Evolutionary conservation across 1,140 invertebrate species (phyloP).

Genomic region (Nasonia longicornis): DNA sequence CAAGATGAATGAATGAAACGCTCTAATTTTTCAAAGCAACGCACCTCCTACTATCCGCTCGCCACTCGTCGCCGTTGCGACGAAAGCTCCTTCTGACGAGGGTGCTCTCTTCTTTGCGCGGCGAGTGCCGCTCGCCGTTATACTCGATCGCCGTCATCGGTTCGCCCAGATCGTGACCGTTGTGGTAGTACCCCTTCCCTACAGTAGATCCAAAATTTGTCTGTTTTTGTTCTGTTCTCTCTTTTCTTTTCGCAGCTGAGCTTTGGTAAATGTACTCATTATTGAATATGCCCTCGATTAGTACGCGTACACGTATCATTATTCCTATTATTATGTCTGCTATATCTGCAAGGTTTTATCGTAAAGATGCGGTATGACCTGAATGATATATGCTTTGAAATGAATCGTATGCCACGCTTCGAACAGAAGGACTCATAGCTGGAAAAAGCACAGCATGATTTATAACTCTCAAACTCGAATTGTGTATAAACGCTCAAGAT

Average conservation of each 20-base stretch:
- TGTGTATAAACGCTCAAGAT: too few relatives aligned
- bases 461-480: too few relatives aligned
- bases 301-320: neutral
- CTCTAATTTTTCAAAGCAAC: slow-evolving; percentile 47
- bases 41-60: slow-evolving; percentile 69
- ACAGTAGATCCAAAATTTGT: slow-evolving; percentile 66
- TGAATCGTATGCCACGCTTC: too few relatives aligned
- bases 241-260: neutral
- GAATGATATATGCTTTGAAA: too few relatives aligned
- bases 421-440: too few relatives aligned
- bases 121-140: slow-evolving; percentile 68
- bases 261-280: neutral
- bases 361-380: too few relatives aligned
- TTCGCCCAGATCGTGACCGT: slow-evolving; percentile 58
- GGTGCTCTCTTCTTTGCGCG: slow-evolving; percentile 68
- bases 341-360: too few relatives aligned
- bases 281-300: neutral
- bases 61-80: slow-evolving; percentile 69
- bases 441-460: too few relatives aligned
- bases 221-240: slow-evolving; percentile 49
- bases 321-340: neutral
- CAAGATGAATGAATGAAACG: too few relatives aligned
- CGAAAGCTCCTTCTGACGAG: slow-evolving; percentile 65
- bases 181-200: slow-evolving; percentile 66
- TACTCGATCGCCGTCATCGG: slow-evolving; percentile 54